These are phyloP conservation scores for Heliconius himera DNA, from an alignment of 1,140 invertebrate species.

Conservation along the genomic window DNA sequence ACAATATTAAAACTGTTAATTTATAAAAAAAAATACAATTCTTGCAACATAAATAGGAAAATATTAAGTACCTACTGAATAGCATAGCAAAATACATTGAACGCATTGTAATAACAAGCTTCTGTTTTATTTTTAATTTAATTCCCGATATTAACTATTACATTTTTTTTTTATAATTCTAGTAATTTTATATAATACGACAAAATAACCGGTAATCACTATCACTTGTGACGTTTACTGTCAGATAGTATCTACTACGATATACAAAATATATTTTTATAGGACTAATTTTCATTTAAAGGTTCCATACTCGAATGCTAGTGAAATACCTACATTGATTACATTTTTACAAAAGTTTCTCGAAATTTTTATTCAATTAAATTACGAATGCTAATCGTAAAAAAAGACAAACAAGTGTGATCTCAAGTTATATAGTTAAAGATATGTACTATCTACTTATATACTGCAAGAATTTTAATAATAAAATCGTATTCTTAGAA, in stretches of 20 bases:
- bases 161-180: slow-evolving; percentile 22
- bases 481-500: slow-evolving; percentile 6
- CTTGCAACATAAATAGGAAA: slow-evolving; percentile 34
- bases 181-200: slow-evolving; percentile 19
- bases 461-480: not conserved
- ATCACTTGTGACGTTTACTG: not conserved
- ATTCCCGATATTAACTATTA: slow-evolving; percentile 22
- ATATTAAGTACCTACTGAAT: slow-evolving; percentile 59
- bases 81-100: slow-evolving; percentile 44
- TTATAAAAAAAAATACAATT: slow-evolving; percentile 33
- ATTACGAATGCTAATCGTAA: not conserved
- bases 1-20: slow-evolving; percentile 38
- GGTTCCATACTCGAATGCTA: not conserved
- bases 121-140: slow-evolving; percentile 14
- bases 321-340: slow-evolving; percentile 1
- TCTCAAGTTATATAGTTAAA: not conserved
- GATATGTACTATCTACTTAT: slow-evolving; percentile 6
- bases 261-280: slow-evolving; percentile 13
- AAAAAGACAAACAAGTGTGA: not conserved
- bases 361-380: not conserved
- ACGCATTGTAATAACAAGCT: slow-evolving; percentile 16
- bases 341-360: not conserved
- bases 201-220: slow-evolving; percentile 6
- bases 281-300: not conserved
- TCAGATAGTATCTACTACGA: not conserved